A percentile compares a stretch with the other conserved stretches of the same genome.
These are phyloP conservation scores for Drosophila nr. medialis DNA, from an alignment of 2,888 invertebrate species.

Conservation along the genomic window DNA sequence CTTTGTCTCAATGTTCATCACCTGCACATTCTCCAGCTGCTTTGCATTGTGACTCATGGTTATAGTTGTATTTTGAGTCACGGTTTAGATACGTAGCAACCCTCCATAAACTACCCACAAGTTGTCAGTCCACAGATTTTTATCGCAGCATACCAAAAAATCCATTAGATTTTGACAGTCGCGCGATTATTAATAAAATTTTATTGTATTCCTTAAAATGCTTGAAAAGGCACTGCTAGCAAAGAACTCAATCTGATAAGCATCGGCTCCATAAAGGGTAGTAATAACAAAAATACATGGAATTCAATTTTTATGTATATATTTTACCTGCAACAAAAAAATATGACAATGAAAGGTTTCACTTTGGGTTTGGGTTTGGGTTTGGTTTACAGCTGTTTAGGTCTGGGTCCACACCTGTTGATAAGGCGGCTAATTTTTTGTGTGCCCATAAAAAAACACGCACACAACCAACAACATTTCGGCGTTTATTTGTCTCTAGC, in stretches of 20 bases:
- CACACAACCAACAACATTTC: neutral
- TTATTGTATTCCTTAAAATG: slow-evolving; percentile 57
- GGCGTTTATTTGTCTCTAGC: slow-evolving; percentile 21
- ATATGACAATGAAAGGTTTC: slow-evolving; percentile 55
- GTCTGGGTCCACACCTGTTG: slow-evolving; percentile 64
- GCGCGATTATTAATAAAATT: slow-evolving; percentile 71
- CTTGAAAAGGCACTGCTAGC: slow-evolving; percentile 31
- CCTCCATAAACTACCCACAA: slow-evolving; percentile 63
- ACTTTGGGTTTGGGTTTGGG: slow-evolving; percentile 3
- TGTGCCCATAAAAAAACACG: slow-evolving; percentile 44
- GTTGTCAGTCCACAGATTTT: slow-evolving; percentile 61
- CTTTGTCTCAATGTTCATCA: neutral
- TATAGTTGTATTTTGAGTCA: slow-evolving; percentile 25
- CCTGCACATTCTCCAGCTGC: slow-evolving; percentile 30
- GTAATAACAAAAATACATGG: slow-evolving; percentile 59
- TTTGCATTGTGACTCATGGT: slow-evolving; percentile 28
- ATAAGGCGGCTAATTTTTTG: slow-evolving; percentile 73
- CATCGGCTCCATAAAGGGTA: slow-evolving; percentile 54
- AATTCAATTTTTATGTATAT: slow-evolving; percentile 57
- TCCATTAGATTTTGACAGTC: slow-evolving; percentile 77
- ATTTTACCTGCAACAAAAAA: slow-evolving; percentile 63
- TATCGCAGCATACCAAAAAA: slow-evolving; percentile 62
- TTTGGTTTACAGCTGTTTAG: slow-evolving; percentile 49
- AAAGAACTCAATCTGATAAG: slow-evolving; percentile 48
- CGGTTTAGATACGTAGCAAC: slow-evolving; percentile 1